Base-by-base conservation (phyloP, 2,888 invertebrate genomes). In the Hipparchia sbordonii region DNA sequence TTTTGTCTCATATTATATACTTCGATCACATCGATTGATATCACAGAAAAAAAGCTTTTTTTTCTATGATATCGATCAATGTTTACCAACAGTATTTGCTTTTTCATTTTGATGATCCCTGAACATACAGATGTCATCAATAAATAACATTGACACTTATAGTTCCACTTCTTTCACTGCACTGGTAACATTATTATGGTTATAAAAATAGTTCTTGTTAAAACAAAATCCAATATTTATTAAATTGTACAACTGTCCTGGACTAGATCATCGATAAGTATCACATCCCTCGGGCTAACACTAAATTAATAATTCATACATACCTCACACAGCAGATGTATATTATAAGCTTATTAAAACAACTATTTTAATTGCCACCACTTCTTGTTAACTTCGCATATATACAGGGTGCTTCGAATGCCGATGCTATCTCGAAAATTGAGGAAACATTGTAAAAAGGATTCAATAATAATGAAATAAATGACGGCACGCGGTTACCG, bases 251-350 rank as follows among this genome's bases (percentile, higher is more conserved):
- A 6, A 67, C 72, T 67, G 71, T 48, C 69, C 67, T 70, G 72
- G 68, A 63, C 70, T 74, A 74, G 74, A 74, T 72, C 67, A 67
- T 46, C 65, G 74, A 76, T 76, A 76, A 74, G 63, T 69, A 67
- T 67, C 61, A 62, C 76, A 76, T 76, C 74, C 74, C 77, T 74
- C 61, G 77, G 72, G n/a, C 72, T 72, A 75, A 75, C 59, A 48
- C 63, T 61, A 70, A 72, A 75, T 73, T 75, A 71, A 74, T 74
- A 73, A 76, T 76, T 74, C 72, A 76, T 76, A 69, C 10, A 74
- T 72, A 72, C 71, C 66, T 71, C 66, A 74, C 74, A 48, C 72
- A 70, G 74, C 76, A 76, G 76, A 74, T 76, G 76, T 72, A 74
- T 72, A 70, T 70, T 74, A 72, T 72, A 54, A 69, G 8, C 65